A percentile compares a stretch with the other conserved stretches of the same genome.
phyloP scores from a whole-genome alignment of 2,888 invertebrate species.

The Aporophyla lueneburgensis region DNA sequence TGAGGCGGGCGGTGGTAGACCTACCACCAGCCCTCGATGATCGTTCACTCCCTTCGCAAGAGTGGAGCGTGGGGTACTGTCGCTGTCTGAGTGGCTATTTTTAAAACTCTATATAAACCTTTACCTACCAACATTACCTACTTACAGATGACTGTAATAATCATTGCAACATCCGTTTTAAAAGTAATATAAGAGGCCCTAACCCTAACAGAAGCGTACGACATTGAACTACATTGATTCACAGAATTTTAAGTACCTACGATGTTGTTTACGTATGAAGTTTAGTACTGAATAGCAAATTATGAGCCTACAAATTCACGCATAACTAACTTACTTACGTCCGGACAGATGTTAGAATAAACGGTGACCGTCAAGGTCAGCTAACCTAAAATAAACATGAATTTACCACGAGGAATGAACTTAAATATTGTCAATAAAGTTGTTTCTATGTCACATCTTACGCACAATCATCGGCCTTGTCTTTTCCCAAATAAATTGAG shows the following conservation, averaged over 20 bases:
- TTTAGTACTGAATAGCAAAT: neutral
- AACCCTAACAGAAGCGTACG: too few species aligned
- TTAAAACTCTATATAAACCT: neutral
- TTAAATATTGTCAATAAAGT: neutral
- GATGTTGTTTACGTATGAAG: too few species aligned
- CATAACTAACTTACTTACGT: neutral
- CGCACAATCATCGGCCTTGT: neutral
- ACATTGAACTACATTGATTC: too few species aligned
- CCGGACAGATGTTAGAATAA: neutral
- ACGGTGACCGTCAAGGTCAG: neutral
- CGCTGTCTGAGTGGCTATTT: slow-evolving; percentile 22
- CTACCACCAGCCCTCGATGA: slow-evolving; percentile 55
- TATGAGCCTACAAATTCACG: neutral
- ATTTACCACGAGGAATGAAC: neutral
- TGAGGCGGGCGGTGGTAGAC: slow-evolving; percentile 26
- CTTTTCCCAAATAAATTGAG: too few species aligned
- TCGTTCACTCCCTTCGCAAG: slow-evolving; percentile 51
- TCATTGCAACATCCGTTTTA: too few species aligned
- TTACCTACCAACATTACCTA: too few species aligned
- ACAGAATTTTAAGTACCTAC: neutral
- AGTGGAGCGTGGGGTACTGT: slow-evolving; percentile 40
- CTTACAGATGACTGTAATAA: too few species aligned
- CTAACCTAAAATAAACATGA: neutral
- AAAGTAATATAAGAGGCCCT: too few species aligned
- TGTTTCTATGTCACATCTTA: too few species aligned